Base-by-base conservation (phyloP, 2,888 invertebrate species). In the Agrilus mali region DNA sequence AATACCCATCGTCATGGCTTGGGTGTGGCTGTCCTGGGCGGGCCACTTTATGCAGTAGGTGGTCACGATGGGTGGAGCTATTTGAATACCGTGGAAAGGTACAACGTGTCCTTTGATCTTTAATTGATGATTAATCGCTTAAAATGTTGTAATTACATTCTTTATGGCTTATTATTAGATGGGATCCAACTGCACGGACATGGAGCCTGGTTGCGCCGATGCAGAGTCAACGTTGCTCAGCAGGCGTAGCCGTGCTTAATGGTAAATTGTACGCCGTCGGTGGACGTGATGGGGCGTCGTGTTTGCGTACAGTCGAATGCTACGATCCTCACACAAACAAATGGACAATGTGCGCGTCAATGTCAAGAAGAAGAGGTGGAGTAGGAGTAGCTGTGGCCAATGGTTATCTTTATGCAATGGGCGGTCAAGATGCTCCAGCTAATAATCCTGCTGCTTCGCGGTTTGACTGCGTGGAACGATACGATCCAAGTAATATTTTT, bases 21-120 rank as follows among this genome's bases (percentile, higher is more conserved):
- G 46, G 85, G 84, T 10, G 86, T 86, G 20, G 84, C 86, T 2
- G 81, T 86, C 31, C 72, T 89, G 38, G 78, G 78, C 54, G 84
- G 87, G 1, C 89, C 92, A 1, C 73, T 95, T 45, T 95, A 95
- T 68, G 94, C 93, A 0, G 89, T 94, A 3, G 94, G 95, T 2
- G 95, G 95, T 0, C 94, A 94, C 61, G 94, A 95, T 65, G 94
- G 92, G 14, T 90, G 90, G 90, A 90, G 90, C 58, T 94, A 93
- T 63, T 73, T 94, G 36, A 92, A 88, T 64, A 89, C 92, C 0
- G 94, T 93, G 1, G 95, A 95, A 69, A 72, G 82, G 65, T 73
- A 55, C 10, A 27, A 8, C 10, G 10, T 27, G 27, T 10, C 2
- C 4, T 20, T 4, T 6, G 20, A 20, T 3, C 10, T 3, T 27